Evolutionary conservation across 2,113 vertebrate genomes (phyloP).

Genomic region (Macquaria australasica): DNA sequence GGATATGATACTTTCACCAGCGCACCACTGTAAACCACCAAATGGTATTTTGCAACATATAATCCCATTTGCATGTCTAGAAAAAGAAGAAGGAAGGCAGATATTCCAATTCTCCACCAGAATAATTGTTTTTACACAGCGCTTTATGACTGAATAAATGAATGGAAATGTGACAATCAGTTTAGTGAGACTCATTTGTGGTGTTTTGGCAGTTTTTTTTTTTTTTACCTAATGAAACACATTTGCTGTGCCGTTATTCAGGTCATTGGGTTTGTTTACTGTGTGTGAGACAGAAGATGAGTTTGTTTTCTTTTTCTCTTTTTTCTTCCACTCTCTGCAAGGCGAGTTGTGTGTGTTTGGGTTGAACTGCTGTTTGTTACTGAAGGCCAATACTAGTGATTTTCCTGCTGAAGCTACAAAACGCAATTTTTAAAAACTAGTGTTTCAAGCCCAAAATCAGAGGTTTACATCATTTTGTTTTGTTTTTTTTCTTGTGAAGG

Average conservation of each 20-base stretch:
- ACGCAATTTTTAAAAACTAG: neutral
- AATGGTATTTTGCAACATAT: constrained; percentile 16
- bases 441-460: neutral
- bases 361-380: neutral
- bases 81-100: constrained; percentile 8
- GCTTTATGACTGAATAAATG: constrained; percentile 4
- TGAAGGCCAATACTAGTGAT: neutral
- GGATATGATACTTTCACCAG: neutral
- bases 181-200: constrained; percentile 21
- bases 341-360: constrained; percentile 4
- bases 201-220: neutral
- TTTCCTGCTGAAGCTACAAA: neutral
- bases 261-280: constrained; percentile 32
- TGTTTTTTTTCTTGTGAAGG: neutral
- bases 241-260: constrained; percentile 6
- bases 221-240: neutral
- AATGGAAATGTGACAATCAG: no score
- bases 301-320: neutral
- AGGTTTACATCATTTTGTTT: neutral
- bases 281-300: neutral
- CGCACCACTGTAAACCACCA: neutral
- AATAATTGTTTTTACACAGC: constrained; percentile 45
- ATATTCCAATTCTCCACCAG: constrained; percentile 2
- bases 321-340: neutral
- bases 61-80: constrained; percentile 37